phyloP scores from a whole-genome alignment of 2,113 vertebrate genomes.

The Chroicocephalus ridibundus region DNA sequence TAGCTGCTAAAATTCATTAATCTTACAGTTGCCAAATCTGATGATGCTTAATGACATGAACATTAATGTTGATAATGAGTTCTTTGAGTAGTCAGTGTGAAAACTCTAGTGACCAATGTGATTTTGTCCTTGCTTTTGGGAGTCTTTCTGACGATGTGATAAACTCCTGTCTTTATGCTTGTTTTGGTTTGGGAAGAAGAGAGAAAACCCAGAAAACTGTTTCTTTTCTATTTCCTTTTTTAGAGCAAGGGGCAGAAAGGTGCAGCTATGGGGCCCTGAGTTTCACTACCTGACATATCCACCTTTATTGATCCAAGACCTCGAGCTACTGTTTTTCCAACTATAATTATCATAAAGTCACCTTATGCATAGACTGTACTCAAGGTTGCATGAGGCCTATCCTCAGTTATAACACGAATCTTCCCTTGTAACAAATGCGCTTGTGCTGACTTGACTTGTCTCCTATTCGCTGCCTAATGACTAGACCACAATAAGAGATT shows the following conservation, averaged over 20 bases:
- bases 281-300: not conserved
- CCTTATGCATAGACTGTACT: not conserved
- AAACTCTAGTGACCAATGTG: not conserved
- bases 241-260: not conserved
- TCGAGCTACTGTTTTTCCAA: not conserved
- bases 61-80: not conserved
- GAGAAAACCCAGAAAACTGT: not conserved
- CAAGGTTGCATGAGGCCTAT: not conserved
- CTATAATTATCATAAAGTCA: not conserved
- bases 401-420: not conserved
- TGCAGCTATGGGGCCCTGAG: not conserved
- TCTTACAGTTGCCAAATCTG: not conserved
- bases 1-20: not conserved
- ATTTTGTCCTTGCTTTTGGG: not conserved
- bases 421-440: not conserved
- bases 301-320: not conserved
- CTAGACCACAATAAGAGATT: not conserved
- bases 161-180: not conserved
- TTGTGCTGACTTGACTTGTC: not conserved
- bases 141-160: not conserved
- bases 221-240: not conserved
- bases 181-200: not conserved
- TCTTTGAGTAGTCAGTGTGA: not conserved
- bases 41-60: not conserved
- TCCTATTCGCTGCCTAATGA: not conserved